Evolutionary conservation across 1,140 invertebrate species (phyloP), one percentile per base, ranked within the genome.

Genomic region (Drosophila fuyamai): DNA sequence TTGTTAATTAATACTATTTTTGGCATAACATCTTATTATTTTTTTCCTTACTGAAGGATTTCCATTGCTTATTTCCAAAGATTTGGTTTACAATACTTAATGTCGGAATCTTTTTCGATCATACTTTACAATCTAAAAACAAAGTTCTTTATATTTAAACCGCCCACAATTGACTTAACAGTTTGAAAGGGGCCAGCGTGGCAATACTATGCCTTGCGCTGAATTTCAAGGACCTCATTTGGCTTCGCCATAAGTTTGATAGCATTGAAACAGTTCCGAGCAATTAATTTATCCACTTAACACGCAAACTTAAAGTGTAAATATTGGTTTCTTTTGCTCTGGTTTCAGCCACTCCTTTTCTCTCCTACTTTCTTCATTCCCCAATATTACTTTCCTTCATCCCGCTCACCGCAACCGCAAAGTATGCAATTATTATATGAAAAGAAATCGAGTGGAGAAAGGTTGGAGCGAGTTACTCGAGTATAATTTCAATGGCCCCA

Each of bases 231-330:
- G 51, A 23, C 32, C 58, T 43, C 18, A 14, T 55, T 51, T 47
- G 38, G 14, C 18, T 35, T 38, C 35, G 59, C 46, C 38, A 53
- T 60, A 70, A 59, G 76, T 76, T 88, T 60, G 58, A 88, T 62
- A 35, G 58, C 56, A 71, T 59, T 76, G 79, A 76, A 86, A 82
- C 71, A 76, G 79, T 86, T 86, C 76, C 83, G 51, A 71, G 58
- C 82, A 86, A 86, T 86, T 86, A 88, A 86, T 88, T 86, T 82
- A 70, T 66, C 83, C 82, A 88, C 82, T 86, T 82, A 82, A 82
- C 82, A 88, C 82, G 79, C 79, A 82, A 86, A 86, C 82, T 86
- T 86, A 73, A 61, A 76, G 71, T 70, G 82, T 79, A 88, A 86
- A 86, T 88, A 88, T 88, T 86, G 81, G 81, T 46, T 77, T 35